Evolutionary conservation across 2,113 vertebrate species (phyloP).

Genomic region (Anser cygnoides): DNA sequence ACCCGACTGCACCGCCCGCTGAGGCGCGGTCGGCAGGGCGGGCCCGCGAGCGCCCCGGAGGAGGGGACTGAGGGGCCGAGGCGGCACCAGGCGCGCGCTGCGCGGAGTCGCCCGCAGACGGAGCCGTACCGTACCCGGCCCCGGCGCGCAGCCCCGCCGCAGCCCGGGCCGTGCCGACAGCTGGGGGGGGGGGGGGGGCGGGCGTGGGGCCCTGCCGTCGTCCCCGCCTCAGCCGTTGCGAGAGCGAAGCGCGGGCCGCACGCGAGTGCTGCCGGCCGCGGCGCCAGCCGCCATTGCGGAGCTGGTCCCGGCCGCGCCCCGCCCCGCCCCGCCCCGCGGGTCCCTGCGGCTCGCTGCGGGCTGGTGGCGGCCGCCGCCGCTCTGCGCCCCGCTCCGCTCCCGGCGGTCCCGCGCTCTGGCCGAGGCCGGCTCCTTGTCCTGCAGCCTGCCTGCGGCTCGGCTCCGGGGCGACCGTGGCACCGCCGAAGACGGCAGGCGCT

Average conservation of each 20-base stretch:
- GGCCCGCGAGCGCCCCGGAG: neutral
- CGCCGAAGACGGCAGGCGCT: neutral
- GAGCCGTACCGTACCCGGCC: too few relatives aligned
- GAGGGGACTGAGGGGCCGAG: neutral
- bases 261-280: neutral
- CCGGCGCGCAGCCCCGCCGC: too few relatives aligned
- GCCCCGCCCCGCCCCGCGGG: neutral
- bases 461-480: too few relatives aligned
- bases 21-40: neutral
- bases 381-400: too few relatives aligned
- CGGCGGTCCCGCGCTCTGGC: too few relatives aligned
- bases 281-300: neutral
- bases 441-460: neutral
- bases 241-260: neutral
- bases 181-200: neutral
- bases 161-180: rapidly evolving
- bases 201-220: neutral
- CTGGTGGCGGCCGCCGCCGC: rapidly evolving
- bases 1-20: neutral
- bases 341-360: neutral
- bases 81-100: too few relatives aligned
- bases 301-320: neutral
- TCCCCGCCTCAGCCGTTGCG: neutral
- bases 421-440: too few relatives aligned
- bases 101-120: too few relatives aligned